These are phyloP conservation scores for Timema cristinae DNA, from an alignment of 2,888 invertebrate genomes.

Conservation along the genomic window DNA sequence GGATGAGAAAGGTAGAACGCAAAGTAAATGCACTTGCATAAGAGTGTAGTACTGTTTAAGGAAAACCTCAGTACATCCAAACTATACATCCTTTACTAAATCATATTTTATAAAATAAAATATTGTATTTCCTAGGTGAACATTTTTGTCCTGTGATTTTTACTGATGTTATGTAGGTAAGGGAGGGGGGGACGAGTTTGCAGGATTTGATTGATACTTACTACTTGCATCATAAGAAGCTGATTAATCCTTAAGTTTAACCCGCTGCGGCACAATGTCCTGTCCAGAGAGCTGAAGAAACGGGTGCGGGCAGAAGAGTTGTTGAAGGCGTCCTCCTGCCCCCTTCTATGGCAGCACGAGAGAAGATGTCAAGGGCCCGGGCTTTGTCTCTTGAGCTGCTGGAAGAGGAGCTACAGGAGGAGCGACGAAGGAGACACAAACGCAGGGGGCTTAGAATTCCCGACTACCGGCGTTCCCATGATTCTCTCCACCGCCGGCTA, in stretches of 20 bases:
- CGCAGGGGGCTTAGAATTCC: slow-evolving; percentile 32
- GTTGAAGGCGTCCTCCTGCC: slow-evolving; percentile 62
- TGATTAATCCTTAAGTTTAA: neutral
- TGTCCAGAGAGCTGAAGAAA: slow-evolving; percentile 57
- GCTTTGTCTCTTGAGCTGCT: slow-evolving; percentile 15
- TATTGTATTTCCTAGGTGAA: neutral
- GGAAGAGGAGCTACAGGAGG: slow-evolving; percentile 5
- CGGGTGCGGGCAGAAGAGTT: slow-evolving; percentile 67
- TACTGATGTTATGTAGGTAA: no score
- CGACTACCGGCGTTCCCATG: slow-evolving; percentile 43
- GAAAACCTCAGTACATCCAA: no score
- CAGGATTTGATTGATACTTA: neutral
- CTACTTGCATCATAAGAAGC: neutral
- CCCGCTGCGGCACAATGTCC: neutral
- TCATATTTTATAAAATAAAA: neutral
- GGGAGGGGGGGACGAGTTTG: no score
- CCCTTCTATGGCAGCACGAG: slow-evolving; percentile 63
- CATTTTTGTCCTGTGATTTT: no score
- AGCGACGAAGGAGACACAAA: slow-evolving; percentile 14
- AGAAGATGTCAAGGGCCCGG: slow-evolving; percentile 38
- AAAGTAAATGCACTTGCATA: no score
- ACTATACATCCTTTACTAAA: neutral
- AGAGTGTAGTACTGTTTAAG: no score
- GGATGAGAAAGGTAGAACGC: no score
- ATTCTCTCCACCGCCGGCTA: slow-evolving; percentile 43